Base-by-base conservation (phyloP, 2,797 vertebrate genomes). In the Anas bahamensis region DNA sequence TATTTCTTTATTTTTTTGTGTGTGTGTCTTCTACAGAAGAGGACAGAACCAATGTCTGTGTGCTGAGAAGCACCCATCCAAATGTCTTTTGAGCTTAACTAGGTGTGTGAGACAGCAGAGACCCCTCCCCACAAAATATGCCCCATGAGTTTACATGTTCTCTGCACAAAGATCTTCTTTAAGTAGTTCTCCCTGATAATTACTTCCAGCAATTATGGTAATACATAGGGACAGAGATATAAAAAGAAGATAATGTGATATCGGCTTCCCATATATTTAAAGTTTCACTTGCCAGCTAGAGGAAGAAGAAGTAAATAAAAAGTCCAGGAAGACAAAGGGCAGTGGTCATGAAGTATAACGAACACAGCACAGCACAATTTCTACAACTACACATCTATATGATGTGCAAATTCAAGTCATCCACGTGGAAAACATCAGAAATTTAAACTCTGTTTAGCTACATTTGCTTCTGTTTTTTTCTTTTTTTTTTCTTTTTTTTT, bases 131-230 rank as follows among this genome's bases (percentile, higher is more conserved):
- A 65, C 1, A 22, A 56, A 81, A 37, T 42, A 50, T 6, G 29
- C 24, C 48, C 33, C 17, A 13, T 13, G 37, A 74, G 29, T 68
- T 88, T 55, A 85, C 21, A 44, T 18, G 18, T 79, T 79, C 60
- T 70, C 18, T 68, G 72, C 39, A 33, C 21, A 77, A 88, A 83
- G 33, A 57, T 77, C 31, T 55, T 77, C 31, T 79, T 75, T 39
- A 69, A 46, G 56, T 16, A 91, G 33, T 83, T 78, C 42, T 56
- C 57, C 84, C 56, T 81, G 64, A 28, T 94, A 93, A 93, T 95
- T 94, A 90, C 70, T 95, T 94, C 81, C 81, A 93, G 83, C 66
- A 96, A 93, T 93, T 95, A 91, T 81, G 56, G 78, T 90, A 90
- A 94, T 93, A 76, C 24, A 39, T 24, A 80, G 26, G 29, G 16